Evolutionary conservation across 2,797 vertebrate species (phyloP).

Genomic region (Calcarius lapponicus): DNA sequence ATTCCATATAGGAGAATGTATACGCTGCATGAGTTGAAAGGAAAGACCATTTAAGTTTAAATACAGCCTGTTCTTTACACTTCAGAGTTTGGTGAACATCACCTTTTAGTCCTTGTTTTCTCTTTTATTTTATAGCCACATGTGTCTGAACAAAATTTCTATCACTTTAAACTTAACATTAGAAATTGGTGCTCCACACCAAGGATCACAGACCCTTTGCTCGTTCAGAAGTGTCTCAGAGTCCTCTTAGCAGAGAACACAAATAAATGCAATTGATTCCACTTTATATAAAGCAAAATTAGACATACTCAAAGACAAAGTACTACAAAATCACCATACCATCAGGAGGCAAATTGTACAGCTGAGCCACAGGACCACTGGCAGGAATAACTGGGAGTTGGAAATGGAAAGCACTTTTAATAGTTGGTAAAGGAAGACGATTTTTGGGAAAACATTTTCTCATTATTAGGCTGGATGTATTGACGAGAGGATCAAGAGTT

Average conservation of each 20-base stretch:
- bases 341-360: slow-evolving; percentile 89
- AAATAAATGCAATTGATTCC: background rate
- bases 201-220: background rate
- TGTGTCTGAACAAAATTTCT: background rate
- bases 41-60: background rate
- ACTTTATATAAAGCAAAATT: background rate
- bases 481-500: slow-evolving; percentile 93
- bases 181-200: background rate
- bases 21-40: background rate
- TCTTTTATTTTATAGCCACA: background rate
- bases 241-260: background rate
- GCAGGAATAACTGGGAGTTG: slow-evolving; percentile 86
- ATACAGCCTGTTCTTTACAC: background rate
- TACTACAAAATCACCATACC: slow-evolving; percentile 77
- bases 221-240: background rate
- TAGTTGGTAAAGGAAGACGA: slow-evolving; percentile 93
- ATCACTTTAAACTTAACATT: background rate
- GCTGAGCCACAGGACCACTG: slow-evolving; percentile 89
- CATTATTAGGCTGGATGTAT: slow-evolving; percentile 97
- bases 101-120: background rate
- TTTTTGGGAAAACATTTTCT: slow-evolving; percentile 99
- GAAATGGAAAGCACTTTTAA: slow-evolving; percentile 91
- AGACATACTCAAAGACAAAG: background rate
- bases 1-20: background rate
- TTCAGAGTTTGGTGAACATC: background rate